Base-by-base conservation (phyloP, 1,140 invertebrate species). In the Drosophila gunungcola region DNA sequence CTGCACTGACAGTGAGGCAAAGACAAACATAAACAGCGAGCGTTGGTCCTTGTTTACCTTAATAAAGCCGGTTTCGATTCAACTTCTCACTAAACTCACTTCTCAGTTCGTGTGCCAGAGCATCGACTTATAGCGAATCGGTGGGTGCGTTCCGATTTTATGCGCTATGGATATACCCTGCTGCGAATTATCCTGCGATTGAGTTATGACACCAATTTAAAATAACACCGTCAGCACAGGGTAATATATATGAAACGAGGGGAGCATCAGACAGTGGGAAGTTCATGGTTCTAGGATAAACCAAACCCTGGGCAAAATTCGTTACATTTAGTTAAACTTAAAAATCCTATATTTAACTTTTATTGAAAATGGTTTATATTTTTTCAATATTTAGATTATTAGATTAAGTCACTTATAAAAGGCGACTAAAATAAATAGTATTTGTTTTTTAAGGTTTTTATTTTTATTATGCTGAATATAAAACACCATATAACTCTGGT, bases 1-100 rank as follows among this genome's bases (percentile, higher is more conserved):
- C 65, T 57, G 68, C 80, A 84, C 67, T 90, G 84, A 89, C 84
- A 84, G 77, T 80, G 80, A 88, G 65, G 84, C 72, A 89, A 88
- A 88, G 74, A 83, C 77, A 89, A 89, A 80, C 70, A 89, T 68
- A 89, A 90, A 89, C 81, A 90, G 53, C 80, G 76, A 78, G 52
- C 84, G 84, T 78, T 64, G 85, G 73, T 78, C 80, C 64, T 78
- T 89, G 85, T 89, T 89, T 89, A 68, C 73, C 77, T 84, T 84
- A 65, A 77, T 82, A 78, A 88, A 80, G 73, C 57, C 61, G 75
- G 48, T 75, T 64, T 53, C 70, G 41, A 34, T 64, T 48, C 57
- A 41, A 7, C 51, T 75, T 64, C 48, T 58, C 36, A 34, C 54
- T 48, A 48, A 41, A 7, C 51, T 63, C 57, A 62, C 53, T n/a